phyloP scores from a whole-genome alignment of 2,888 invertebrate genomes.

The Eilema griseolum region DNA sequence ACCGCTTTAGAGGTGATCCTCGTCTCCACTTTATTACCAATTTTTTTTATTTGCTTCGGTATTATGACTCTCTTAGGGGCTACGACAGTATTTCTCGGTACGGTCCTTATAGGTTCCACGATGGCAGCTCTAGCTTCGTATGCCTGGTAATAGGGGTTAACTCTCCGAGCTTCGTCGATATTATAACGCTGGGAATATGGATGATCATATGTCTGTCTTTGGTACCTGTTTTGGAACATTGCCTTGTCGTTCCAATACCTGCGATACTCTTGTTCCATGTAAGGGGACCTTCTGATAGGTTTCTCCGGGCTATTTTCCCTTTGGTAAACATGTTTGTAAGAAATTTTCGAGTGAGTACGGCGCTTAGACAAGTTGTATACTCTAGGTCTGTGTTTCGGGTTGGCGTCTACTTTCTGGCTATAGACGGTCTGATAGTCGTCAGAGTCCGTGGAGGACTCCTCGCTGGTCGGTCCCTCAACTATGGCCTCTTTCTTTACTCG shows the following conservation, averaged over 20 bases:
- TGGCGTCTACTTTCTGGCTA: conserved; percentile 56
- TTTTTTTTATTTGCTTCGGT: conserved; percentile 10
- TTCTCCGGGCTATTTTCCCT: conserved; percentile 51
- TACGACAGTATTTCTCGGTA: neutral
- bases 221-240: conserved; percentile 55
- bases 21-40: neutral
- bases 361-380: conserved; percentile 36
- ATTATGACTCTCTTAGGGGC: neutral
- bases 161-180: conserved; percentile 23
- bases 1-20: conserved; percentile 43
- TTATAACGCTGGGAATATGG: conserved; percentile 32
- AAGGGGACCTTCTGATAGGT: conserved; percentile 51
- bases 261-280: conserved; percentile 73
- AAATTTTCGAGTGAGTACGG: conserved; percentile 57
- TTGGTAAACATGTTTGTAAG: conserved; percentile 40
- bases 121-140: conserved; percentile 64
- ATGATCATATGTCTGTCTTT: conserved; percentile 49
- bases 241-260: conserved; percentile 70
- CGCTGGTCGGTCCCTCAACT: conserved; percentile 35
- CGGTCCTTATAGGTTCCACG: conserved; percentile 35
- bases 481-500: conserved; percentile 27
- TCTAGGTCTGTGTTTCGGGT: conserved; percentile 26
- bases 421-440: conserved; percentile 72
- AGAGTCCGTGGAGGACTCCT: conserved; percentile 57
- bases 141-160: conserved; percentile 51